phyloP scores from a whole-genome alignment of 2,888 invertebrate genomes.

The Lepeophtheirus nordmannii region DNA sequence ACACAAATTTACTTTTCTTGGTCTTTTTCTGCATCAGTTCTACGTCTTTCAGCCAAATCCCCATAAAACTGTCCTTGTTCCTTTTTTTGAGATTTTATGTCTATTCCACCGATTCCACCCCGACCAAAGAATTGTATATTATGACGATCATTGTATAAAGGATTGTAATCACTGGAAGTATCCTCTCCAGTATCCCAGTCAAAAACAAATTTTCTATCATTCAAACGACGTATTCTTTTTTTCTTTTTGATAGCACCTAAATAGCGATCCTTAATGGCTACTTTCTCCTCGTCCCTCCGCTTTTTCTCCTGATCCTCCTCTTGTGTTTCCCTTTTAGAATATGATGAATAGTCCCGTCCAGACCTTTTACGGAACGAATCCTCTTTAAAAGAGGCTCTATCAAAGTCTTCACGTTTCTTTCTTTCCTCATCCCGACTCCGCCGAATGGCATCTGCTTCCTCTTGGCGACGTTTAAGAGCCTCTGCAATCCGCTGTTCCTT shows the following conservation, averaged over 20 bases:
- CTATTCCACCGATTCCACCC: conserved; percentile 94
- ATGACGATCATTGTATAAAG: conserved; percentile 19
- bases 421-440: conserved; percentile 53
- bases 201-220: conserved; percentile 98
- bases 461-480: conserved; percentile 72
- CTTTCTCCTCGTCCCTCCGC: conserved; percentile 58
- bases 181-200: conserved; percentile 99
- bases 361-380: neutral
- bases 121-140: conserved; percentile 76
- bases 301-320: conserved; percentile 49
- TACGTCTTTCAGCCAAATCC: conserved; percentile 75
- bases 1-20: conserved; percentile 57
- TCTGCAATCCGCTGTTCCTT: conserved; percentile 85
- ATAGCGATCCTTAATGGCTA: conserved; percentile 89
- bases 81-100: conserved; percentile 84
- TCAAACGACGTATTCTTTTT: conserved; percentile 76
- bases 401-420: conserved; percentile 44
- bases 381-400: conserved; percentile 29
- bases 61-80: conserved; percentile 96
- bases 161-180: conserved; percentile 46
- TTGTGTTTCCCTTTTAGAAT: no score
- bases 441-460: conserved; percentile 60
- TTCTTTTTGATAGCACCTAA: conserved; percentile 75
- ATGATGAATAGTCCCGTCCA: neutral
- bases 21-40: conserved; percentile 90